A percentile compares a stretch with the other conserved stretches of the same genome.
phyloP scores from a whole-genome alignment of 2,888 invertebrate genomes.

The Selenia dentaria region DNA sequence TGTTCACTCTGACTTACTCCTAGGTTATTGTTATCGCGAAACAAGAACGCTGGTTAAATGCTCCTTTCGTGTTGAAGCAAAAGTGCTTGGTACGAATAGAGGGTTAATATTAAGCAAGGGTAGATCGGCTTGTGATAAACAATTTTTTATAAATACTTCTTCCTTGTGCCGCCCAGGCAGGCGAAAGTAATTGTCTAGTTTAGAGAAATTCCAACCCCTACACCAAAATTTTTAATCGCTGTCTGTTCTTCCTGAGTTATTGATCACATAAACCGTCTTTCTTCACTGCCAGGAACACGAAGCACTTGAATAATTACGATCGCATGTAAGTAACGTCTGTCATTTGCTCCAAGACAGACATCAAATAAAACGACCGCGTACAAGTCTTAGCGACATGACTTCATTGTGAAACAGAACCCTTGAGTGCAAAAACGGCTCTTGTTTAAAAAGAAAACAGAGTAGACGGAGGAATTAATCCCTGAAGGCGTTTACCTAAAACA shows the following conservation, averaged over 20 bases:
- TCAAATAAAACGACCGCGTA: constrained; percentile 23
- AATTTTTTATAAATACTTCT: too few relatives aligned
- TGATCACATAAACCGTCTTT: constrained; percentile 33
- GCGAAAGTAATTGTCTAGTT: too few relatives aligned
- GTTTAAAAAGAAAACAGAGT: constrained; percentile 25
- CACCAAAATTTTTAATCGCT: too few relatives aligned
- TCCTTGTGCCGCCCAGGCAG: too few relatives aligned
- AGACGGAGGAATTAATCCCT: constrained; percentile 27
- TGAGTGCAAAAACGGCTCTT: constrained; percentile 24
- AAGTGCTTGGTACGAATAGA: too few relatives aligned
- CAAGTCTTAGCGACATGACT: constrained; percentile 20
- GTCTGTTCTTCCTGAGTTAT: constrained; percentile 1
- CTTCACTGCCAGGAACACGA: constrained; percentile 55
- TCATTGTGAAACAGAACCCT: constrained; percentile 21
- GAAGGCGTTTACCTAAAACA: constrained; percentile 27
- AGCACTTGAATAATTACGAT: constrained; percentile 39
- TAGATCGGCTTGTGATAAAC: too few relatives aligned
- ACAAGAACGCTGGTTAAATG: too few relatives aligned
- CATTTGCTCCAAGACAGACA: constrained; percentile 30
- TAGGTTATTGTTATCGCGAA: too few relatives aligned
- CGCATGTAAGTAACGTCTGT: constrained; percentile 31
- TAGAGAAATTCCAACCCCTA: too few relatives aligned
- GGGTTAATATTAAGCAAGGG: too few relatives aligned
- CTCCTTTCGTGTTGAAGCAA: too few relatives aligned
- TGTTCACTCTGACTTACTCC: too few relatives aligned